Base-by-base conservation (phyloP, 2,888 invertebrate species). In the Gibbula magus region DNA sequence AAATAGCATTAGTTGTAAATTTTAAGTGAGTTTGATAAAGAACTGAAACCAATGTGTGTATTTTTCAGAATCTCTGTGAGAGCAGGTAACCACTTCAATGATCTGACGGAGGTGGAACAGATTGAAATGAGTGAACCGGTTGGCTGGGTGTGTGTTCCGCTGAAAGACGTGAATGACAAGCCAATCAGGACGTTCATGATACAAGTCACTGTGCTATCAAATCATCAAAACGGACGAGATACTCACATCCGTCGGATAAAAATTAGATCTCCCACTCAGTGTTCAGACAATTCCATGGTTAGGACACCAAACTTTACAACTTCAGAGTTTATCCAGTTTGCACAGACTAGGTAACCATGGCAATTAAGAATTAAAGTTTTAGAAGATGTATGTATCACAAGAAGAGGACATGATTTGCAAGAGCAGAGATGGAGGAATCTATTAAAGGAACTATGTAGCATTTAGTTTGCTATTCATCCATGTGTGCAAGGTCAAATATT, bases 171-270 rank as follows among this genome's bases (percentile, higher is more conserved):
- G 75, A 89, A 88, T 66, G 91, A 97, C 54, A 95, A 96, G 86
- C 97, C 97, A 1, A 96, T 99, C 74, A 95, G 98, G 88, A 98
- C 99, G 20, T 99, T 98, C 91, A 98, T 93, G 92, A 89, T 93
- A 52, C 93, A 93, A 84, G 89, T 93, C 39, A 92, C 92, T 4
- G 90, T 93, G 0, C 95, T 99, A 70, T 97, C 98, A 87, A 99
- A 99, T 93, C 99, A 99, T 93, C 99, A 99, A 93, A 99, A 99
- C 94, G 99, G 99, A 3, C 94, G 99, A 83, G 99, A 99, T 91
- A 99, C 99, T 0, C 99, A 99, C 91, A 97, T 99, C 95, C 94
- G 99, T 78, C 98, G 98, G 93, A 98, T 99, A 81, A 97, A 98
- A 93, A 96, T 99, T 78, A 97, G 98, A 92, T 98, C 98, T 75